These are phyloP conservation scores for Sander lucioperca DNA, from an alignment of 2,113 vertebrate genomes.

Conservation along the genomic window DNA sequence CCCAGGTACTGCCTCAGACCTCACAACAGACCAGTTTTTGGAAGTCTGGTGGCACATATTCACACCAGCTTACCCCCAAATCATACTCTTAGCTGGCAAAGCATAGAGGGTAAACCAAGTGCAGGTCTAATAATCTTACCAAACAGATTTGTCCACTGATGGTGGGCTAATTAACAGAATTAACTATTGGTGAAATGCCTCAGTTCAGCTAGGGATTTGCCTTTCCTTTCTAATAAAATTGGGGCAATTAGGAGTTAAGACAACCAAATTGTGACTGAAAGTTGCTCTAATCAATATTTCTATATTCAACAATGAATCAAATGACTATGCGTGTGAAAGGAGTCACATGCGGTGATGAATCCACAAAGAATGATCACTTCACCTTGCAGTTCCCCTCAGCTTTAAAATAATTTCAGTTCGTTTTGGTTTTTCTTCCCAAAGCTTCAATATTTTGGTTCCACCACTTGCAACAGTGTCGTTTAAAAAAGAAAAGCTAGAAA, in stretches of 20 bases:
- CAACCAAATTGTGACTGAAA: background rate
- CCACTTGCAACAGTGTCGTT: too few species aligned
- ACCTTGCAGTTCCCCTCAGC: background rate
- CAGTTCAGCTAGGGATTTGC: constrained; percentile 1
- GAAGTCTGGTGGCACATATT: constrained; percentile 23
- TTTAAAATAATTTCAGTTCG: too few species aligned
- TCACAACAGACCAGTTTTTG: constrained; percentile 32
- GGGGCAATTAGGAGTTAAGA: background rate
- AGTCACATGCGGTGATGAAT: background rate
- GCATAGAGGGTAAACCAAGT: constrained; percentile 22
- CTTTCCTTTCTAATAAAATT: background rate
- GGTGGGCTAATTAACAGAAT: constrained; percentile 27
- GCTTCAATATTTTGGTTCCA: too few species aligned
- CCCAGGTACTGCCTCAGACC: background rate
- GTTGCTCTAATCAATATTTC: constrained; percentile 3
- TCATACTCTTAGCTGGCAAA: constrained; percentile 15
- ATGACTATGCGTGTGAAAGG: background rate
- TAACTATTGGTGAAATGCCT: constrained; percentile 2
- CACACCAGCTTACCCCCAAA: constrained; percentile 22
- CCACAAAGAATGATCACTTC: too few species aligned
- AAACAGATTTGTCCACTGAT: constrained; percentile 24
- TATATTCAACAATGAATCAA: background rate
- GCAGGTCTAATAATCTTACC: constrained; percentile 31
- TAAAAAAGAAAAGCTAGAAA: too few species aligned
- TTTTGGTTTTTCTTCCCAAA: too few species aligned